phyloP scores from a whole-genome alignment of 1,140 invertebrate genomes.

The Manduca sexta region DNA sequence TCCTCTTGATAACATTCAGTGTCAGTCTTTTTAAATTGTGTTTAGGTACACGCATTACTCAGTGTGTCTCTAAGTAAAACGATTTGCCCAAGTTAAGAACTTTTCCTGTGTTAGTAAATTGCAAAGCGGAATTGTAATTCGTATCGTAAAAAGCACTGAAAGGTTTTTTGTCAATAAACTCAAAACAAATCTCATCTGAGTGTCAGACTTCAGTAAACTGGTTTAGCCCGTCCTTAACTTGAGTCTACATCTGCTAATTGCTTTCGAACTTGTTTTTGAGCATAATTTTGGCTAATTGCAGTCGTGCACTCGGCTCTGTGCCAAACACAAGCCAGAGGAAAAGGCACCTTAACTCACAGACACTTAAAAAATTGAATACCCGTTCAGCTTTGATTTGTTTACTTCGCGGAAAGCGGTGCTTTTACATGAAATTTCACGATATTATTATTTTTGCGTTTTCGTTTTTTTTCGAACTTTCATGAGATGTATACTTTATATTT shows the following conservation, averaged over 20 bases:
- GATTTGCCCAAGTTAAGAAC: too few relatives aligned
- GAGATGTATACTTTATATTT: too few relatives aligned
- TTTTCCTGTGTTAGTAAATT: too few relatives aligned
- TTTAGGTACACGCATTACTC: too few relatives aligned
- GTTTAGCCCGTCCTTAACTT: slow-evolving; percentile 42
- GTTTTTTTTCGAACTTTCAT: too few relatives aligned
- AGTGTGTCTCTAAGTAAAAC: too few relatives aligned
- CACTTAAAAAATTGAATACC: slow-evolving; percentile 5
- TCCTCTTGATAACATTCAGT: too few relatives aligned
- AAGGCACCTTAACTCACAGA: slow-evolving; percentile 43
- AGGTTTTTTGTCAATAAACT: background rate
- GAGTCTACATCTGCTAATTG: slow-evolving; percentile 61
- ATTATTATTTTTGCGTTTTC: too few relatives aligned
- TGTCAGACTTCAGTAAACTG: slow-evolving; percentile 25
- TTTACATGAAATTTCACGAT: background rate
- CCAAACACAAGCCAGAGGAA: slow-evolving; percentile 44
- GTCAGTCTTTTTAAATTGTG: too few relatives aligned
- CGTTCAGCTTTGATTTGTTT: background rate
- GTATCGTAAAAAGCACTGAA: too few relatives aligned
- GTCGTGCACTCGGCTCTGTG: slow-evolving; percentile 42
- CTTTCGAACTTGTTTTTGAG: slow-evolving; percentile 63
- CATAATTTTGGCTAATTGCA: slow-evolving; percentile 68
- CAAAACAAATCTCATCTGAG: slow-evolving; percentile 2
- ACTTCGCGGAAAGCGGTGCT: background rate
- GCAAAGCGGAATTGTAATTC: too few relatives aligned